A percentile compares a stretch with the other conserved stretches of the same genome.
phyloP scores from a whole-genome alignment of 1,140 invertebrate species.

The Oscheius sp. region DNA sequence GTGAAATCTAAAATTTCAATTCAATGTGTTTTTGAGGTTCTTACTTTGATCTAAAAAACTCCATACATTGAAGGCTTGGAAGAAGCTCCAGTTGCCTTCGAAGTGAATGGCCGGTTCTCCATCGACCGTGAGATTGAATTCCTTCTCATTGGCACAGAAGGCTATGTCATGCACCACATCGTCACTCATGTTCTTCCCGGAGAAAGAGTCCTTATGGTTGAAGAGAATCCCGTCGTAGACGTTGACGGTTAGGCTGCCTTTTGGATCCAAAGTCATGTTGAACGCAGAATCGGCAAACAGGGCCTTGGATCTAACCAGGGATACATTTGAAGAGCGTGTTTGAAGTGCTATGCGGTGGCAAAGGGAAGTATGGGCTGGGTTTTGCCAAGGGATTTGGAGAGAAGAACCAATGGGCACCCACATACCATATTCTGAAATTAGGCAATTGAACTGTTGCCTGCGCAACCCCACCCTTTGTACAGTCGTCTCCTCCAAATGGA shows the following conservation, averaged over 20 bases:
- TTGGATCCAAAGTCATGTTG: slow-evolving; percentile 47
- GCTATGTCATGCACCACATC: slow-evolving; percentile 54
- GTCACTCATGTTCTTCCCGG: slow-evolving; percentile 41
- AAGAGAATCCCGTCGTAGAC: slow-evolving; percentile 60
- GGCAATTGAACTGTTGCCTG: neutral
- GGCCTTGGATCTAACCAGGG: slow-evolving; percentile 47
- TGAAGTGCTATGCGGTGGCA: slow-evolving; percentile 58
- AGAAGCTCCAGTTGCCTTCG: slow-evolving; percentile 58
- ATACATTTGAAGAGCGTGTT: slow-evolving; percentile 41
- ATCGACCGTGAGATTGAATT: slow-evolving; percentile 42
- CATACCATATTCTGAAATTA: slow-evolving; percentile 56
- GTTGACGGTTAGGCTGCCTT: slow-evolving; percentile 44
- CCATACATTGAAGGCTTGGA: slow-evolving; percentile 49
- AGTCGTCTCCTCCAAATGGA: slow-evolving; percentile 54
- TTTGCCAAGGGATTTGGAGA: slow-evolving; percentile 57
- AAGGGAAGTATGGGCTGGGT: slow-evolving; percentile 54
- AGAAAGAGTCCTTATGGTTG: slow-evolving; percentile 46
- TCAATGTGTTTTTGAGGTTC: too few relatives aligned
- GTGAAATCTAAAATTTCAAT: slow-evolving; percentile 40
- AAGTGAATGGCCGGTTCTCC: slow-evolving; percentile 46
- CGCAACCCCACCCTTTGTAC: slow-evolving; percentile 49
- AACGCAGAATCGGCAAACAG: slow-evolving; percentile 58
- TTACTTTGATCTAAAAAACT: slow-evolving; percentile 22
- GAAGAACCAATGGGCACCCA: slow-evolving; percentile 57
- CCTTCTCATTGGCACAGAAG: slow-evolving; percentile 44